A percentile compares a stretch with the other conserved stretches of the same genome.
phyloP scores from a whole-genome alignment of 2,113 vertebrate genomes.

The Antechinus stuartii region DNA sequence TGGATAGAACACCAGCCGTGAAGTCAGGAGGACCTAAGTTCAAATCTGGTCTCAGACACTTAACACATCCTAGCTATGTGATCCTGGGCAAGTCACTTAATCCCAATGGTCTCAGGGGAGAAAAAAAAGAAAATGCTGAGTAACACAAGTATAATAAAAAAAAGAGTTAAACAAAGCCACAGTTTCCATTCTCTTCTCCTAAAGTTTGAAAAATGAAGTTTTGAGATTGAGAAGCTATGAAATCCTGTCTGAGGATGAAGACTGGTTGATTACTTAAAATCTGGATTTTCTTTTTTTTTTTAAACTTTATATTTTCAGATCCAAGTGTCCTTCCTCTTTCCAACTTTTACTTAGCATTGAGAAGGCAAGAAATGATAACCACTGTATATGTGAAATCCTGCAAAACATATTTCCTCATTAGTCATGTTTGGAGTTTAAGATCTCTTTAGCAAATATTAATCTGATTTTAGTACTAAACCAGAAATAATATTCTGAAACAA shows the following conservation, averaged over 20 bases:
- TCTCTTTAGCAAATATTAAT: neutral
- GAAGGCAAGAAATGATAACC: neutral
- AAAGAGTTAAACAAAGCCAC: neutral
- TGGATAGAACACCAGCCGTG: too few relatives aligned
- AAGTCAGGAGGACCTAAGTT: too few relatives aligned
- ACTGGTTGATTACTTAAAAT: constrained; percentile 13
- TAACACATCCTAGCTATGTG: too few relatives aligned
- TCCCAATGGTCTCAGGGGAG: neutral
- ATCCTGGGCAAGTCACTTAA: too few relatives aligned
- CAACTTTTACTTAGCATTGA: neutral
- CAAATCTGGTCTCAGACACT: too few relatives aligned
- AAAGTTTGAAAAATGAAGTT: constrained; percentile 35
- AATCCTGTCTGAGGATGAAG: neutral
- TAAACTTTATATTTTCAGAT: constrained; percentile 8
- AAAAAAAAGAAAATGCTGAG: neutral
- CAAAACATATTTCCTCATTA: neutral
- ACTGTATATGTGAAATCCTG: neutral
- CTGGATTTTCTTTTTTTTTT: constrained; percentile 17
- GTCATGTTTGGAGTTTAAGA: neutral
- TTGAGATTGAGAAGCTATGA: constrained; percentile 1
- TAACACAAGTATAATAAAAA: constrained; percentile 27
- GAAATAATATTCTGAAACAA: neutral
- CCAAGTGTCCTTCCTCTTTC: neutral
- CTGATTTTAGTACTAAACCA: neutral
- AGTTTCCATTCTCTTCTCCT: constrained; percentile 4